A percentile compares a stretch with the other conserved stretches of the same genome.
Conservation (phyloP, 1,140 invertebrate species). For the Apis cerana region DNA sequence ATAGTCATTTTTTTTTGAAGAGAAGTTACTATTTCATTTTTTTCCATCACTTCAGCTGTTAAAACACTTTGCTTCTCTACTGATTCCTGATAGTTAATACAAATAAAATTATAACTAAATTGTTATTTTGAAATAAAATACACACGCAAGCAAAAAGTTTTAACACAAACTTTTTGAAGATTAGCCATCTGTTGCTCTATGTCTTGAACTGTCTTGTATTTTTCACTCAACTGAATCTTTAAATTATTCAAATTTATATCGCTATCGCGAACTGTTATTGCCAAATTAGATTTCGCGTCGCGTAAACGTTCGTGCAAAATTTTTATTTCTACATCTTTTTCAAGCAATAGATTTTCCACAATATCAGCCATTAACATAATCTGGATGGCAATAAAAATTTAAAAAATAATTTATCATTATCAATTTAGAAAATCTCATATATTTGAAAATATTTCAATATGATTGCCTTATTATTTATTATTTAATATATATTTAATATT, state of each 20-base stretch:
- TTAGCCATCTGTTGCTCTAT: constrained; percentile 63
- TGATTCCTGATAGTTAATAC: constrained; percentile 65
- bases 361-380: constrained; percentile 67
- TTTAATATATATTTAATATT: neutral
- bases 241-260: constrained; percentile 57
- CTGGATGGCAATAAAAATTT: constrained; percentile 69
- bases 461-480: constrained; percentile 49
- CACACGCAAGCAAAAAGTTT: constrained; percentile 15
- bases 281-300: constrained; percentile 61
- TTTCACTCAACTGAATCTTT: constrained; percentile 66
- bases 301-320: constrained; percentile 64
- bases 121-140: constrained; percentile 19
- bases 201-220: constrained; percentile 63
- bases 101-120: constrained; percentile 26
- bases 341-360: constrained; percentile 64
- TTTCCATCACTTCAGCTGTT: constrained; percentile 80
- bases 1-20: constrained; percentile 75
- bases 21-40: constrained; percentile 77
- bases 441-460: constrained; percentile 40
- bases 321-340: constrained; percentile 63
- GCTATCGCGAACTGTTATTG: constrained; percentile 59
- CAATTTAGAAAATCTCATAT: neutral
- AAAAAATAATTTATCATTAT: constrained; percentile 27
- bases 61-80: constrained; percentile 78
- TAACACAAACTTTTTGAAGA: constrained; percentile 73